Evolutionary conservation across 2,888 invertebrate species (phyloP).

Genomic region (Epirrhoe alternata): DNA sequence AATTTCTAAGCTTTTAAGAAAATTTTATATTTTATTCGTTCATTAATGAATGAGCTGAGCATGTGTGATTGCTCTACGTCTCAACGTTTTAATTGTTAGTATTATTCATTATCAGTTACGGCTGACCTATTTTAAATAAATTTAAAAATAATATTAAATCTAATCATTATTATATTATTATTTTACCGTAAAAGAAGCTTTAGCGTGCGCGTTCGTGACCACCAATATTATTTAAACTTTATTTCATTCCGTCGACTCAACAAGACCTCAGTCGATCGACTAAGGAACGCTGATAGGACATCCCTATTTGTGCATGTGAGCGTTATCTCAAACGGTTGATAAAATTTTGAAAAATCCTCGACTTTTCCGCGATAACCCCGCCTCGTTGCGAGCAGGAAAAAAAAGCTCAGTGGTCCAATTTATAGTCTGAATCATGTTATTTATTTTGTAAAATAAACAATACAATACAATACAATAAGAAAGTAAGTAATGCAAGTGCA

Average conservation of each 20-base stretch:
- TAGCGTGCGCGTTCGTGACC: neutral
- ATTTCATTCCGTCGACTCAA: slow-evolving; percentile 13
- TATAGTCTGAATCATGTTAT: slow-evolving; percentile 57
- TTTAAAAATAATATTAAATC: too few species aligned
- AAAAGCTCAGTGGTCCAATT: slow-evolving; percentile 71
- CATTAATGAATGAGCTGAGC: too few species aligned
- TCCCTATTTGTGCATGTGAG: slow-evolving; percentile 69
- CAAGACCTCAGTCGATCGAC: slow-evolving; percentile 50
- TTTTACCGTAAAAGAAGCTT: too few species aligned
- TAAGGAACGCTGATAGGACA: slow-evolving; percentile 46
- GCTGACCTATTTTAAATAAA: neutral
- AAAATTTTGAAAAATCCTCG: slow-evolving; percentile 85
- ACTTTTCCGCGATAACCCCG: slow-evolving; percentile 85
- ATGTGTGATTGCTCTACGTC: too few species aligned
- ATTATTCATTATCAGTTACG: too few species aligned
- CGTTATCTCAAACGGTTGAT: slow-evolving; percentile 73
- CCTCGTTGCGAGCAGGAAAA: slow-evolving; percentile 64
- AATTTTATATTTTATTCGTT: too few species aligned
- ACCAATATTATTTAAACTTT: neutral
- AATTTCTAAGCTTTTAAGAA: too few species aligned
- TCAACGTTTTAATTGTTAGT: too few species aligned
- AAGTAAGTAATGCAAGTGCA: too few species aligned
- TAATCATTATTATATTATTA: too few species aligned
- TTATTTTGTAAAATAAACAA: too few species aligned
- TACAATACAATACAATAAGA: too few species aligned